Conservation (phyloP, 2,888 invertebrate species). For the Hypomecis atomaria region DNA sequence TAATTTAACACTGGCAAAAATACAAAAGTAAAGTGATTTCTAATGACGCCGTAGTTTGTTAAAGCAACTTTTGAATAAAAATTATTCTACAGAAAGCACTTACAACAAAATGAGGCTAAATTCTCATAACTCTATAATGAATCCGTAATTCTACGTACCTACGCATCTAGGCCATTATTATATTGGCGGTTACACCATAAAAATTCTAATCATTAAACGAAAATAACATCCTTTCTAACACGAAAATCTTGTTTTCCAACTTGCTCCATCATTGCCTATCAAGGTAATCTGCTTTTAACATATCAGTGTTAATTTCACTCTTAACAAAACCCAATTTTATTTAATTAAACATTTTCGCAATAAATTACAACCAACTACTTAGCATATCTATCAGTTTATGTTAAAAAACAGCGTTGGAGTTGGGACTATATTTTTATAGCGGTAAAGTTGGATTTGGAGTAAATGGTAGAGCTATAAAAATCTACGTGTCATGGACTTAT, state of each 20-base stretch:
- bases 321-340: conserved; percentile 23
- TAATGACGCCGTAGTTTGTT: no score
- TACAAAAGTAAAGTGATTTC: no score
- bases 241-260: conserved; percentile 14
- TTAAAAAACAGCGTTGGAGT: conserved; percentile 8
- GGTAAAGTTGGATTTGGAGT: conserved; percentile 24
- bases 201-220: not conserved
- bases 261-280: conserved; percentile 5
- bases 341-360: conserved; percentile 35
- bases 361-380: conserved; percentile 27
- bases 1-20: no score
- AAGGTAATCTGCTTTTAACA: conserved; percentile 27
- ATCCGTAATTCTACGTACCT: not conserved
- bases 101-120: no score
- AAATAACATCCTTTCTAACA: conserved; percentile 8
- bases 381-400: conserved; percentile 20
- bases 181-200: not conserved
- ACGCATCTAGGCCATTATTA: conserved; percentile 5
- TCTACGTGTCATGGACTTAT: conserved; percentile 38
- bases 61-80: no score
- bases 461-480: conserved; percentile 29
- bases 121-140: no score
- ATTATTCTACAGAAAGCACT: no score
- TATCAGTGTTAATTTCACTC: conserved; percentile 34
- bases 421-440: conserved; percentile 11